phyloP scores from a whole-genome alignment of 2,797 vertebrate species.

The Aselliscus stoliczkanus region DNA sequence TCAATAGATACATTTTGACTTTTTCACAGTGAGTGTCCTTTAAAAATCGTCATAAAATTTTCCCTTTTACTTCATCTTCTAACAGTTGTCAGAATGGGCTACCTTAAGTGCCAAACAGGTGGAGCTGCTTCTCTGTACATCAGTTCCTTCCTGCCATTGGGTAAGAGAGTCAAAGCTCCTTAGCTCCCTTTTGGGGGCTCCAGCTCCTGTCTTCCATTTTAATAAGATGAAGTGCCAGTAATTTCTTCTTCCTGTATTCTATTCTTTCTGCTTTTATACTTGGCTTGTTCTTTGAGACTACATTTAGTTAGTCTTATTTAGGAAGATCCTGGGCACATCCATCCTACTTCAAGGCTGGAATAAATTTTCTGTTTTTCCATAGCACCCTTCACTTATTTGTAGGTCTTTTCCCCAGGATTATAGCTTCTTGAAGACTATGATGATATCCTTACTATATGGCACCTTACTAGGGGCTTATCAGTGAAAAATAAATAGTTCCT shows the following conservation, averaged over 20 bases:
- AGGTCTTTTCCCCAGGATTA: not conserved
- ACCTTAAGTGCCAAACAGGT: not conserved
- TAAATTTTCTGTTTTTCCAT: not conserved
- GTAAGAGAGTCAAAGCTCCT: not conserved
- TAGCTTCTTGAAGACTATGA: not conserved
- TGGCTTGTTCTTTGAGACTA: not conserved
- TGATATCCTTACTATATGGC: not conserved
- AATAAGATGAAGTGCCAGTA: not conserved
- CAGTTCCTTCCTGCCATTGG: not conserved
- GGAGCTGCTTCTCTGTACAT: not conserved
- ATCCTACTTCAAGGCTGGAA: not conserved
- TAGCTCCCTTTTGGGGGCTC: not conserved
- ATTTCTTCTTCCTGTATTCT: not conserved
- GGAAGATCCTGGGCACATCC: not conserved
- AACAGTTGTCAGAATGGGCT: not conserved
- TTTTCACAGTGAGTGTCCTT: not conserved
- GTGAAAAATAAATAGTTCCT: not conserved
- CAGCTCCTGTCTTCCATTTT: not conserved
- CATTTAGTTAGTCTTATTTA: not conserved
- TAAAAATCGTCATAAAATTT: not conserved
- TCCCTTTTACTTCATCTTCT: not conserved
- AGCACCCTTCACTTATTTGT: not conserved
- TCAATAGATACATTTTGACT: not conserved
- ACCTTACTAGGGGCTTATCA: not conserved
- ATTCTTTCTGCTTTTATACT: not conserved